Conservation (phyloP, 2,113 vertebrate species). For the Ondatra zibethicus region DNA sequence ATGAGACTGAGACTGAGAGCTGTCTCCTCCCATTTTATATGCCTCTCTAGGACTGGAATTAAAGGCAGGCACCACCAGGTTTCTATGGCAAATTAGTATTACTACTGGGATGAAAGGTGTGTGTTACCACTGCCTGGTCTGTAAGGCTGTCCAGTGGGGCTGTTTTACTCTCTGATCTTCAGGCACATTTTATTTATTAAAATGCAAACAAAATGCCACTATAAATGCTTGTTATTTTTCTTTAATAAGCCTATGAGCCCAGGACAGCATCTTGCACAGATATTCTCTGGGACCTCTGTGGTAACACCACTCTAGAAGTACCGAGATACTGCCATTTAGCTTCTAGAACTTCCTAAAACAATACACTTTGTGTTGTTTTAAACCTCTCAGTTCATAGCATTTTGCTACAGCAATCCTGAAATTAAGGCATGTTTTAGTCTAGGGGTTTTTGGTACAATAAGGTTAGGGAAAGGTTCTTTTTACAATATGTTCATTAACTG, state of each 20-base stretch:
- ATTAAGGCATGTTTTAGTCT: not conserved
- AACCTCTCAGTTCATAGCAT: not conserved
- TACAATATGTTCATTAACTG: not conserved
- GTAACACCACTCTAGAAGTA: not conserved
- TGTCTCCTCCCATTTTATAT: too few relatives aligned
- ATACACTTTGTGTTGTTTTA: not conserved
- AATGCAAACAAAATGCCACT: too few relatives aligned
- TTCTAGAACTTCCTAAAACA: not conserved
- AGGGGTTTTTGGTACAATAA: not conserved
- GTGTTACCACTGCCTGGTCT: too few relatives aligned
- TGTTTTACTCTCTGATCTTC: too few relatives aligned
- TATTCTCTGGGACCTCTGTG: not conserved
- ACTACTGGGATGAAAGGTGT: too few relatives aligned
- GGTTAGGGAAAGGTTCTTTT: not conserved
- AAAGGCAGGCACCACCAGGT: too few relatives aligned
- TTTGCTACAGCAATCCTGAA: not conserved
- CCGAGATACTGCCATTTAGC: not conserved
- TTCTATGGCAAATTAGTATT: too few relatives aligned
- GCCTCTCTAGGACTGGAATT: too few relatives aligned
- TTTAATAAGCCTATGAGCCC: not conserved
- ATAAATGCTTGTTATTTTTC: not conserved
- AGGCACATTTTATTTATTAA: too few relatives aligned
- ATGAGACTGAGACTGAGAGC: too few relatives aligned
- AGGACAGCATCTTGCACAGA: not conserved
- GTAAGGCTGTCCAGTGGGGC: too few relatives aligned